Evolutionary conservation across 2,113 vertebrate species (phyloP), one percentile per base, ranked within the genome.

Genomic region (Bufo bufo): DNA sequence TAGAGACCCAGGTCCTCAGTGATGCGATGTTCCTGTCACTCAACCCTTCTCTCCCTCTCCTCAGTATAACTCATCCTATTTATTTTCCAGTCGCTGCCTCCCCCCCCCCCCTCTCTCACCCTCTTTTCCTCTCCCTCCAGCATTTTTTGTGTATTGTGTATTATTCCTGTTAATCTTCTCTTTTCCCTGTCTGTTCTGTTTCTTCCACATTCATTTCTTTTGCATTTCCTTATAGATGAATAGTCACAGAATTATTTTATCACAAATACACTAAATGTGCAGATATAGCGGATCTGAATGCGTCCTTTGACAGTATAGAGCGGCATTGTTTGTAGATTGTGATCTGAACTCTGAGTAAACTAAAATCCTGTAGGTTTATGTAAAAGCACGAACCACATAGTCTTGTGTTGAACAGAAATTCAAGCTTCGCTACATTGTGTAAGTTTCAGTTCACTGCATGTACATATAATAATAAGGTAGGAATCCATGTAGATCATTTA

Each of bases 21-120:
- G 47, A 88, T 84, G 81, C 74, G 87, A 82, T 88, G 69, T 43
- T 88, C 80, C 80, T 88, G 87, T 88, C 87, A 88, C 87, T 88
- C 87, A 88, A 14, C 77, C 81, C 87, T 45, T 74, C 65, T 80
- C 80, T 88, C 54, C 45, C 69, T 87, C 65, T 82, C 23, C 71
- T 61, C 56, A 49, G 45, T 69, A 20, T 66, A 86, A 79, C 75
- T 43, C 85, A 86, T 86, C 85, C 85, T 65, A 33, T 78, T 86
- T 23, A 9, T 80, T 50, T 66, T 65, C 59, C 72, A 50, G 10
- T 81, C 52, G 43, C 79, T 77, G 33, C 43, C 58, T 87, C 10
- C 59, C 45, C 23, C 7, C 10, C 59, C 45, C 19, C 61, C 50
- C 16, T 54, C 12, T 49, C 20, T 47, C 19, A 19, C 61, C 61